Evolutionary conservation across 2,797 vertebrate genomes (phyloP), one percentile per base, ranked within the genome.

Genomic region (Crypturellus tataupa): DNA sequence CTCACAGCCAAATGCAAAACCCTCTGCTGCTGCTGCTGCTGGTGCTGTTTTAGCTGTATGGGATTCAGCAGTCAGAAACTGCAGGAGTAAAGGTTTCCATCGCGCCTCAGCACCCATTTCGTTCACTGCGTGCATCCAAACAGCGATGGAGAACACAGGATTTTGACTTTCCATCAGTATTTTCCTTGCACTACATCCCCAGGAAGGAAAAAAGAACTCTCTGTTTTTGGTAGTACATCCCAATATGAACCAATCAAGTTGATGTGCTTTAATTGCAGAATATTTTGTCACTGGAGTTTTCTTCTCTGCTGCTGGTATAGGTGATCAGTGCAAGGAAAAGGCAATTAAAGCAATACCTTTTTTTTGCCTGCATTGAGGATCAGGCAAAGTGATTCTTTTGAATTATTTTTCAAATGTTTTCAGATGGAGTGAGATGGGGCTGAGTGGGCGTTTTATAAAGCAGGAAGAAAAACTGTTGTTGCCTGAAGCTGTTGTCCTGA

Each of bases 401-500:
- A 78, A 72, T 83, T 27, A 35, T 16, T 80, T 65, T 87, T 76
- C 55, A 51, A 19, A 56, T 72, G 40, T 63, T n/a, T 81, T 85
- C 63, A 63, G 77, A 39, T 56, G 39, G 12, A 59, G 42, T 35
- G 46, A 80, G 55, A 73, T 89, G 60, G 73, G 46, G 62, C 60
- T 70, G 49, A 33, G 31, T 13, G 39, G 0, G 3, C 2, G 56
- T 91, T 89, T 87, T 70, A 86, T 89, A 86, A 91, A 76, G 51
- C 42, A 29, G 23, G 10, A 69, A 71, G 40, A 68, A 83, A 63
- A 83, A 64, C 67, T 63, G 53, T 63, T 91, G 56, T 80, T 60
- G 39, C 76, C 59, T 78, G 87, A 96, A 89, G 62, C 55, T 94
- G 80, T 90, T 93, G 89, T 86, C 62, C 82, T 70, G 82, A 51